A percentile compares a stretch with the other conserved stretches of the same genome.
Evolutionary conservation across 2,888 invertebrate species (phyloP).

Genomic region (Lissonota sp.): DNA sequence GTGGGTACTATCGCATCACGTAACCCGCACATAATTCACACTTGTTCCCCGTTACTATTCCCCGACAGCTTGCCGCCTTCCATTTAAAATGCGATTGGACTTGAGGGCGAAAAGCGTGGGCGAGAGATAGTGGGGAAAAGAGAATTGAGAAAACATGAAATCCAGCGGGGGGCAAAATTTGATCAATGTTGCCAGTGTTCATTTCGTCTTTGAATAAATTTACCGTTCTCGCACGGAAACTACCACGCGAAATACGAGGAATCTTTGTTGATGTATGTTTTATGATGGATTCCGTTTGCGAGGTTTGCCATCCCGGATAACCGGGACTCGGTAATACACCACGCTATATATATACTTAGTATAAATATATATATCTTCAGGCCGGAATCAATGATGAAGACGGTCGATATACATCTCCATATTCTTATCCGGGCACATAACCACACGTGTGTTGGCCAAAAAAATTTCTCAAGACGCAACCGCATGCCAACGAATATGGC

Average conservation of each 20-base stretch:
- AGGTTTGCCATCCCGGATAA: neutral
- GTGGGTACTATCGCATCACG: conserved; percentile 63
- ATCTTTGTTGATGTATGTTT: conserved; percentile 16
- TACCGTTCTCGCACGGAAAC: conserved; percentile 18
- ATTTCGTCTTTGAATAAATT: conserved; percentile 59
- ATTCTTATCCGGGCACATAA: conserved; percentile 8
- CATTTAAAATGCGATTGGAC: conserved; percentile 62
- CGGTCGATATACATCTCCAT: conserved; percentile 44
- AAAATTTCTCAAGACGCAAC: conserved; percentile 15
- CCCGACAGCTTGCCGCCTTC: conserved; percentile 63
- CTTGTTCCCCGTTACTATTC: conserved; percentile 56
- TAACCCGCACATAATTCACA: conserved; percentile 66
- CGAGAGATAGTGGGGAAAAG: conserved; percentile 40
- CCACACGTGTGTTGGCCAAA: conserved; percentile 31
- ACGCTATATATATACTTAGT: neutral
- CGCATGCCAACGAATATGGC: conserved; percentile 12
- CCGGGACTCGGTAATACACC: conserved; percentile 3
- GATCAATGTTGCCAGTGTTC: conserved; percentile 57
- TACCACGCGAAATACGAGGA: conserved; percentile 8
- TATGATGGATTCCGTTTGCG: no score
- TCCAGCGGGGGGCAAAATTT: conserved; percentile 48
- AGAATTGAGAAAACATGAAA: conserved; percentile 62
- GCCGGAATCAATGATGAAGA: conserved; percentile 46
- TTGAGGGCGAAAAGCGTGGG: conserved; percentile 13
- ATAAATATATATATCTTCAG: conserved; percentile 7